Conservation (phyloP, 1,140 invertebrate species). For the Spodoptera frugiperda region DNA sequence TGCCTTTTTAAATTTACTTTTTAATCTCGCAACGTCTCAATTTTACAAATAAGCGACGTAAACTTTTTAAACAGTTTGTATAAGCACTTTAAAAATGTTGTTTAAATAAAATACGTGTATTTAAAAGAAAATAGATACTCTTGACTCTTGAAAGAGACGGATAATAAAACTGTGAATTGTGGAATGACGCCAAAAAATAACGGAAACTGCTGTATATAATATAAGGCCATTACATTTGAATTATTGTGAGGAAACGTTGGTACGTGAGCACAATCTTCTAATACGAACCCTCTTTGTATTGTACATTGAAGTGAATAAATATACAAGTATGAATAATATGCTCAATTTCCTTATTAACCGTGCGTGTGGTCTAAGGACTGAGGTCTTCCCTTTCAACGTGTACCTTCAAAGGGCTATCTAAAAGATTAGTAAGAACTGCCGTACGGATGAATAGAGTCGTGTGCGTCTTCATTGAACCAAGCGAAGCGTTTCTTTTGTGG, state of each 20-base stretch:
- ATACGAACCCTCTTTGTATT: constrained; percentile 26
- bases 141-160: constrained; percentile 4
- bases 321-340: constrained; percentile 1
- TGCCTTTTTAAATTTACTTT: constrained; percentile 7
- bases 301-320: constrained; percentile 17
- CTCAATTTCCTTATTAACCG: not conserved
- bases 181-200: constrained; percentile 37
- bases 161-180: constrained; percentile 27
- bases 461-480: too few species aligned
- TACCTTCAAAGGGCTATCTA: not conserved
- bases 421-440: not conserved
- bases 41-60: too few species aligned
- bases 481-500: too few species aligned
- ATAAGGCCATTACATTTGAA: constrained; percentile 31
- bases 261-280: constrained; percentile 24
- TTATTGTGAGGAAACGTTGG: constrained; percentile 23
- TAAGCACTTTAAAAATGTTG: too few species aligned
- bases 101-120: too few species aligned
- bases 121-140: constrained; percentile 10
- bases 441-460: not conserved
- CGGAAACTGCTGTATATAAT: constrained; percentile 13
- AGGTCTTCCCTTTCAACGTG: not conserved
- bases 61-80: too few species aligned
- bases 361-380: not conserved
- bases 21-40: not conserved